Evolutionary conservation across 2,888 invertebrate genomes (phyloP), one percentile per base, ranked within the genome.

Genomic region (Drosophila conformis): DNA sequence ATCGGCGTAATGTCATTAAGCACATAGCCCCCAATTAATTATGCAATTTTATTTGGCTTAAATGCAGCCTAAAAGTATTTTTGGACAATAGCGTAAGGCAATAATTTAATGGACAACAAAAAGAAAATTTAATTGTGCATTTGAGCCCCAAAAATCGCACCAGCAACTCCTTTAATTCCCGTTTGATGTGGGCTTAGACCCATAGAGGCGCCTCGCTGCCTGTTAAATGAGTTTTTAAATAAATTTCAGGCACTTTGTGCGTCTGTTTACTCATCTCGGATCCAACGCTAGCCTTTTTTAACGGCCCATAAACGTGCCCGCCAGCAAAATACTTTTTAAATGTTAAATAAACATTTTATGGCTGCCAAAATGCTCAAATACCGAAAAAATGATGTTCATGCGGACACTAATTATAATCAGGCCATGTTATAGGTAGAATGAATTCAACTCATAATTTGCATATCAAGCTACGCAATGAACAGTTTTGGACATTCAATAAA

Each of bases 181-280:
- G 65, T 90, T 86, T 88, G 79, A 83, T 79, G 82, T 83, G 82
- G 75, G 71, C 75, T 87, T 83, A 87, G 87, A 61, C 71, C 69
- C 52, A 63, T 25, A 40, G 64, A 63, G 82, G 48, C 73, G 62
- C 59, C 72, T 42, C 7, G 38, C 57, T 56, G 59, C 53, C 82
- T 71, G 85, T 73, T 85, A 82, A 90, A 90, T 90, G 89, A 84
- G 87, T 87, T 90, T 90, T 89, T 84, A 90, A 90, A 87, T 89
- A 87, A 90, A 87, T 84, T 83, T 74, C 57, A 69, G 78, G 65
- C 83, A 83, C 74, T 86, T 87, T 86, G 76, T 75, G 81, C 52
- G 77, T 74, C 73, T 90, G 87, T 83, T 88, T 83, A 69, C 76
- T 70, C 64, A 63, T 48, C 60, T 38, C 65, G 53, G 53, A 31